Evolutionary conservation across 2,797 vertebrate species (phyloP).

Genomic region (Lepus oiostolus): DNA sequence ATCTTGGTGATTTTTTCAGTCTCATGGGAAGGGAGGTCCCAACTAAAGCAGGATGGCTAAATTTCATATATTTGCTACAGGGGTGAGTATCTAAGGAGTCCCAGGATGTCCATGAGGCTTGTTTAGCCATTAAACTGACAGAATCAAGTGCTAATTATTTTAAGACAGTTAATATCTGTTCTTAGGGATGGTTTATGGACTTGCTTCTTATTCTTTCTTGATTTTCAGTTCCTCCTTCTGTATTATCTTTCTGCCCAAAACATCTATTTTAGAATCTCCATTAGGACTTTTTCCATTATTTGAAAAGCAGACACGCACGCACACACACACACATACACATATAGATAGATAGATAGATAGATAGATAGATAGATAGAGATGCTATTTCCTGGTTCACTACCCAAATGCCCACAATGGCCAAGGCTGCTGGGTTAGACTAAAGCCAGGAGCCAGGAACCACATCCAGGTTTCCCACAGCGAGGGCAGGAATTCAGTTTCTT

Average conservation of each 20-base stretch:
- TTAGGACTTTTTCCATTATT: neutral
- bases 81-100: neutral
- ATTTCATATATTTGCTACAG: neutral
- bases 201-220: neutral
- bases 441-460: no score
- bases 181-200: neutral
- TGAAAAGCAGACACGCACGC: no score
- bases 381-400: no score
- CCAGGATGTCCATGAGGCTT: neutral
- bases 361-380: no score
- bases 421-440: no score
- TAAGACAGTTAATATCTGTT: neutral
- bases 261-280: neutral
- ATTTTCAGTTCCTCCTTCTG: neutral
- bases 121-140: neutral
- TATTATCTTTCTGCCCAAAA: neutral
- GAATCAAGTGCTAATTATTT: neutral
- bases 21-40: neutral
- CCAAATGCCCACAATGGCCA: no score
- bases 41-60: neutral
- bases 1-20: constrained; percentile 5
- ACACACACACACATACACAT: no score
- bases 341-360: no score
- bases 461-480: no score
- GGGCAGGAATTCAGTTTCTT: no score